Evolutionary conservation across 2,888 invertebrate species (phyloP).

Genomic region (Yponomeuta sedellus): DNA sequence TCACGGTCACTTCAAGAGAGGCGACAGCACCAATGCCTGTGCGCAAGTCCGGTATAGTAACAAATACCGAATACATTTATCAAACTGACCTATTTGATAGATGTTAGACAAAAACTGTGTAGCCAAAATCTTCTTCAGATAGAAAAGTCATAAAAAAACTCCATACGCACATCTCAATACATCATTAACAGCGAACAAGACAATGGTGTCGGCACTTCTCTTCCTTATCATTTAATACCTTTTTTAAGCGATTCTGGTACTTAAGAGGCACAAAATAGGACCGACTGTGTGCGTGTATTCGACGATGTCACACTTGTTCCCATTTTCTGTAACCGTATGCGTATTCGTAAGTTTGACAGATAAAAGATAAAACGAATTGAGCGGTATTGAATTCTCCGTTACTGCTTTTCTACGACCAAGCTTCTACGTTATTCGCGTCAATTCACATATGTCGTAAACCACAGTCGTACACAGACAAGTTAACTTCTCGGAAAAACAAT

Average conservation of each 20-base stretch:
- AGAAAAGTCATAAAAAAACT: neutral
- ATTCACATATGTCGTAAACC: too few relatives aligned
- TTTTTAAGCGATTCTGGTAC: neutral
- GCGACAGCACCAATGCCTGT: too few relatives aligned
- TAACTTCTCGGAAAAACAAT: neutral
- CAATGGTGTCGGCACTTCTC: slow-evolving; percentile 51
- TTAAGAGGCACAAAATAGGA: neutral
- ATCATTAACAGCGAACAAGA: slow-evolving; percentile 70
- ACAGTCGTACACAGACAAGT: too few relatives aligned
- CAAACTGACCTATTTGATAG: neutral
- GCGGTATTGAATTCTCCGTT: too few relatives aligned
- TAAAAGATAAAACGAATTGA: too few relatives aligned
- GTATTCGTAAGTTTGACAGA: too few relatives aligned
- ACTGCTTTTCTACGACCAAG: too few relatives aligned
- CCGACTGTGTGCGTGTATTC: neutral
- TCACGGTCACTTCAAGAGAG: neutral
- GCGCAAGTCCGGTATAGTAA: neutral
- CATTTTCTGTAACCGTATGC: too few relatives aligned
- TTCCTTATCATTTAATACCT: neutral
- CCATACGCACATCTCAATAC: slow-evolving; percentile 38
- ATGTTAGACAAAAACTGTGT: neutral
- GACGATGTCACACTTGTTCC: too few relatives aligned
- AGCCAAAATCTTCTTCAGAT: neutral
- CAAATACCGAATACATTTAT: neutral
- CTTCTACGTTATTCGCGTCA: too few relatives aligned